Base-by-base conservation (phyloP, 2,888 invertebrate species). In the Nycteola revayana region DNA sequence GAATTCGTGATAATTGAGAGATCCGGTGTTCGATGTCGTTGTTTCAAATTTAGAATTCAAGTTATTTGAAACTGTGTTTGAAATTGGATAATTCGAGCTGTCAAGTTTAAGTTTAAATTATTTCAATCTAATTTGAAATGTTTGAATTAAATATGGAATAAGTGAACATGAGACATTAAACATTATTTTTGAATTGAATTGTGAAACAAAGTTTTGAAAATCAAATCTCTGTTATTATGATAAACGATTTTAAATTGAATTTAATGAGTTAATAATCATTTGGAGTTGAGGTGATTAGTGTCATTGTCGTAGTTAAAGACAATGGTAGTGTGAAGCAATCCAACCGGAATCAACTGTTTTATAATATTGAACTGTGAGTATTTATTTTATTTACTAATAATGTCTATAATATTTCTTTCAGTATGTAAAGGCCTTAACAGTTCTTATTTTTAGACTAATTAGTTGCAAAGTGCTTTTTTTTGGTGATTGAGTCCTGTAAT, bases 261-360 rank as follows among this genome's bases (percentile, higher is more conserved):
- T 35, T 49, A 45, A 57, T 43, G 35, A 32, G 8, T 28, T 37
- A 45, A 31, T 57, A 39, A 54, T 54, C 17, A 33, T 18, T 17
- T 22, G 7, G 35, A 14, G 14, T 14, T 42, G 38, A 42, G 31
- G 24, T 25, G 23, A 10, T 6, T 21, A 22, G 14, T 14, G 14
- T 14, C 14, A 14, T n/a, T 3, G 14, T 14, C 3, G 5, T 14
- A n/a, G n/a, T 18, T 20, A 6, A 14, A 25, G 17, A 36, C 17
- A 27, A 38, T 39, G 29, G 9, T 17, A 23, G 14, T 21, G 42
- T 39, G 26, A 22, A 3, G 8, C 14, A 14, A 3, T 14, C 3
- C 9, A 8, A 14, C 8, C 20, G 32, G 18, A 18, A 7, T 34
- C 14, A n/a, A 25, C 9, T 11, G 30, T 29, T 14, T 28, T 41